Evolutionary conservation across 2,113 vertebrate genomes (phyloP), one percentile per base, ranked within the genome.

Genomic region (Uropsilus gracilis): DNA sequence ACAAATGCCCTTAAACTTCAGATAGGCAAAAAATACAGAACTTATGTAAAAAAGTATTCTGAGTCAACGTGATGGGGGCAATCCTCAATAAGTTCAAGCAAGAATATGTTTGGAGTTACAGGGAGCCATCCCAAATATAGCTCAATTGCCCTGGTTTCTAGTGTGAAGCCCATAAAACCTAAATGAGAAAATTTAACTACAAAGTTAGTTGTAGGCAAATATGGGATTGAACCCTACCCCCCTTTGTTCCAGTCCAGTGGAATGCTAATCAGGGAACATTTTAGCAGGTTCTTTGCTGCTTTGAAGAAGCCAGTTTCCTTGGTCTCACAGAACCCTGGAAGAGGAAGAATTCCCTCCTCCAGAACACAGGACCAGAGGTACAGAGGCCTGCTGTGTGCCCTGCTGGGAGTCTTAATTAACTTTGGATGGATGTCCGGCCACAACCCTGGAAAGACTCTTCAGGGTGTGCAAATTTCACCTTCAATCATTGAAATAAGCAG

Each of bases 201-300:
- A 86, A 73, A 77, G 64, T 28, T 61, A 86, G 18, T 22, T 64
- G 80, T 48, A 96, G 37, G 80, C 46, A 82, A 18, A 89, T 77
- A 86, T 39, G 48, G 6, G 22, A 34, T 66, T 91, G 46, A 96
- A 13, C 24, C 37, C 32, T 44, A 14, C 81, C 69, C 42, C 17
- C 18, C 26, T 95, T 13, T 68, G 12, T 71, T 44, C 89, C 20
- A 82, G 32, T n/a, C 5, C 13, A 37, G 28, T 14, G 48, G 22
- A 77, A 89, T 48, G 9, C 53, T 77, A 53, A 44, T 42, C 55
- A 64, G 10, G n/a, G 46, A 84, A 55, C 76, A 34, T 63, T n/a
- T 55, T 75, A 72, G 44, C 20, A 53, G 22, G 0, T 8, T 34
- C 57, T 63, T 48, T 80, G 12, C 32, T 39, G 44, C n/a, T 64